Conservation (phyloP, 2,113 vertebrate species). For the Cervus canadensis region DNA sequence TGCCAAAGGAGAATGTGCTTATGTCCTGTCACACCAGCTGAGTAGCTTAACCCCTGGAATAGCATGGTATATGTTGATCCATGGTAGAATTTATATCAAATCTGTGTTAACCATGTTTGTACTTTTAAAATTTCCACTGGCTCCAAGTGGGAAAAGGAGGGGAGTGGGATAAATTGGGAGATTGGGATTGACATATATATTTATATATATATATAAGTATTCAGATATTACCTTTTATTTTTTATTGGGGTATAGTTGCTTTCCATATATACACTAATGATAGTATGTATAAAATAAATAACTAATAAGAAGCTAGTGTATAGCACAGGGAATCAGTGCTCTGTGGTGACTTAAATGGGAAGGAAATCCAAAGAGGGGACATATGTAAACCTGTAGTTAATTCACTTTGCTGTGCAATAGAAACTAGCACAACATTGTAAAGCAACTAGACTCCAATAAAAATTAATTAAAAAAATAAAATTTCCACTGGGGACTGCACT, state of each 20-base stretch:
- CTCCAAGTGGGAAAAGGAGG: background rate
- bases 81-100: background rate
- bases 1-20: background rate
- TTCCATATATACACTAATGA: background rate
- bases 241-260: background rate
- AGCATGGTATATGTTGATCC: background rate
- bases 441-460: background rate
- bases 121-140: background rate
- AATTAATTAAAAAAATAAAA: background rate
- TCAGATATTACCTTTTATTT: background rate
- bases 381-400: background rate
- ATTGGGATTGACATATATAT: background rate
- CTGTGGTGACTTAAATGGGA: background rate
- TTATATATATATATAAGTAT: background rate
- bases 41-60: background rate
- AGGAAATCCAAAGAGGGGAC: background rate
- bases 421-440: background rate
- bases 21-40: background rate
- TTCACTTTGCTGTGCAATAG: background rate
- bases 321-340: background rate
- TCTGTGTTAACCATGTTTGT: background rate
- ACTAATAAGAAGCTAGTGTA: background rate
- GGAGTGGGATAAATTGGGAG: background rate
- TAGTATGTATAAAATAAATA: background rate
- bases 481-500: background rate